A percentile compares a stretch with the other conserved stretches of the same genome.
Conservation (phyloP, 1,140 invertebrate genomes). For the Drosophila parabipectinata region DNA sequence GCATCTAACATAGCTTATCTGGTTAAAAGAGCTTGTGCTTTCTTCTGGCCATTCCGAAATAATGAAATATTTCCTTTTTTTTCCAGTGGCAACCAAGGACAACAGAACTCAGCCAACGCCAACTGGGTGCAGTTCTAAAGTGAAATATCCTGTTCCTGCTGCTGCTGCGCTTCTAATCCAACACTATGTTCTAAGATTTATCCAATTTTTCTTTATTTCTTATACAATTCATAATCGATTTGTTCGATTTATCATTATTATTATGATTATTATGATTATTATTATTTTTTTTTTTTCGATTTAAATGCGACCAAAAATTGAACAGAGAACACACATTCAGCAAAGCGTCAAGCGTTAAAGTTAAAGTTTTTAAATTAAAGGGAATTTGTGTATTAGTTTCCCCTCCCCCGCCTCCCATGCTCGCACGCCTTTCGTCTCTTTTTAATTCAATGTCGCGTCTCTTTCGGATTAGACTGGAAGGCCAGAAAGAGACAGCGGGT, state of each 20-base stretch:
- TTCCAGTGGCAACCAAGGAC: constrained; percentile 84
- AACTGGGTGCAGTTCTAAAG: constrained; percentile 91
- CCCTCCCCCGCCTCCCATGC: constrained; percentile 15
- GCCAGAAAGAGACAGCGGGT: background rate
- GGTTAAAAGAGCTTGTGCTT: too few relatives aligned
- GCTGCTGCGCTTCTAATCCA: constrained; percentile 30
- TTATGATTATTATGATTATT: background rate
- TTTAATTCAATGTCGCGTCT: background rate
- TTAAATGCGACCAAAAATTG: constrained; percentile 26
- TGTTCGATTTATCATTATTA: background rate
- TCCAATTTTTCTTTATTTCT: constrained; percentile 17
- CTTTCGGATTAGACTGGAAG: background rate
- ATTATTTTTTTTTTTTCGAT: constrained; percentile 6
- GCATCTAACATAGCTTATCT: too few relatives aligned
- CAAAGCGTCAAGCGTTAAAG: constrained; percentile 57
- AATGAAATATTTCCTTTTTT: constrained; percentile 30
- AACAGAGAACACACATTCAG: constrained; percentile 28
- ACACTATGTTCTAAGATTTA: constrained; percentile 26
- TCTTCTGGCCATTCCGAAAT: background rate
- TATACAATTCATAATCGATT: constrained; percentile 9
- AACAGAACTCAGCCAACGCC: constrained; percentile 86
- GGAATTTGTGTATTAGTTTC: constrained; percentile 51
- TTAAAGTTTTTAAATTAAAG: constrained; percentile 60
- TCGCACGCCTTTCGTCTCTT: constrained; percentile 1
- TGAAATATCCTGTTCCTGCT: constrained; percentile 40